phyloP scores from a whole-genome alignment of 2,797 vertebrate genomes.

The Spondyliosoma cantharus region DNA sequence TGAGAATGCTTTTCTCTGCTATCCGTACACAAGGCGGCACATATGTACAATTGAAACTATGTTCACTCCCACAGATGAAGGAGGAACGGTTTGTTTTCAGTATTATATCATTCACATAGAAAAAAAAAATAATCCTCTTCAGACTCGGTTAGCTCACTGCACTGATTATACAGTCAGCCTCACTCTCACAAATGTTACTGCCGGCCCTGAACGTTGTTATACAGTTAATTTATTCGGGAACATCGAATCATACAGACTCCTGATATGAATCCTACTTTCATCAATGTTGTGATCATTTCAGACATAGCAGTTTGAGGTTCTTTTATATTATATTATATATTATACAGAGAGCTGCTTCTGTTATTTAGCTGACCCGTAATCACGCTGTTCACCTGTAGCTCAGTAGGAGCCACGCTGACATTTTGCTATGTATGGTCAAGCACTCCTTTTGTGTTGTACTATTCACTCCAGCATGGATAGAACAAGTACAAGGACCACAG shows the following conservation, averaged over 20 bases:
- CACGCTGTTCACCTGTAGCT: background rate
- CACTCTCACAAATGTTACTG: background rate
- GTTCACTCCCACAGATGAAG: background rate
- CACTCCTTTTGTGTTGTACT: background rate
- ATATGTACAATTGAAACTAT: background rate
- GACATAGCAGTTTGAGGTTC: background rate
- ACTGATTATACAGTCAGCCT: background rate
- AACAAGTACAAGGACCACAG: background rate
- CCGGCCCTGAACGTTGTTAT: no score
- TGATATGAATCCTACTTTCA: background rate
- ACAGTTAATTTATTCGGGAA: background rate
- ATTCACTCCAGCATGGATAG: background rate
- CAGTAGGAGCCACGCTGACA: background rate
- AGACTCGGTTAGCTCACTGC: background rate
- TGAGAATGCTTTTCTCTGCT: slow-evolving; percentile 75
- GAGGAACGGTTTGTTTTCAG: background rate
- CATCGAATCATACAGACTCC: background rate
- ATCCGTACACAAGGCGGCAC: background rate
- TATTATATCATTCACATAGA: background rate
- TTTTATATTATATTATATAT: background rate
- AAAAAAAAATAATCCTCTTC: background rate
- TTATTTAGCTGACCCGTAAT: no score
- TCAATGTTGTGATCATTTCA: background rate
- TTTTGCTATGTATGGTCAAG: no score
- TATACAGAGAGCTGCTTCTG: background rate